phyloP scores from a whole-genome alignment of 2,113 vertebrate genomes.

The Cottus gobio region DNA sequence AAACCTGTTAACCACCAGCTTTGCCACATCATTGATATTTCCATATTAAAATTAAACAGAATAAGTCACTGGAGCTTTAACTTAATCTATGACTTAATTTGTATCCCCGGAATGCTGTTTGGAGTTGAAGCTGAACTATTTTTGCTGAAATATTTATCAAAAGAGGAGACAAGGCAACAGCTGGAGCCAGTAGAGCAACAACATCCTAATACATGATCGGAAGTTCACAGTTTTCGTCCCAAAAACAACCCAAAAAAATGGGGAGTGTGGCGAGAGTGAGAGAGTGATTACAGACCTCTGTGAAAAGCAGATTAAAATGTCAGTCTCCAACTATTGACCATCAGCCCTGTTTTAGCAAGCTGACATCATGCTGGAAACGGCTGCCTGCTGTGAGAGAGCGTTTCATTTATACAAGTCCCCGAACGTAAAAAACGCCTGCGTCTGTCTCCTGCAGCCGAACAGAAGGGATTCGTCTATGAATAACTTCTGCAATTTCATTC shows the following conservation, averaged over 20 bases:
- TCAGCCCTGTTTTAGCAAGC: slow-evolving; percentile 36
- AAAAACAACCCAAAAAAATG: neutral
- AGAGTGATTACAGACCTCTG: slow-evolving; percentile 46
- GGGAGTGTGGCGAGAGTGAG: slow-evolving; percentile 11
- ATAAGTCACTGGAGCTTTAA: neutral
- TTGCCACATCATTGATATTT: slow-evolving; percentile 10
- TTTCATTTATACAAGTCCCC: slow-evolving; percentile 51
- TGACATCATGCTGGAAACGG: slow-evolving; percentile 60
- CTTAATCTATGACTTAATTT: slow-evolving; percentile 7
- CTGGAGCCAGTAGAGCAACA: slow-evolving; percentile 21
- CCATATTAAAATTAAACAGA: neutral
- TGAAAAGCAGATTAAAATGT: slow-evolving; percentile 62
- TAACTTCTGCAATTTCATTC: slow-evolving; percentile 2
- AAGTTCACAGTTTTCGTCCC: slow-evolving; percentile 41
- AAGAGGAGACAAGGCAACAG: slow-evolving; percentile 10
- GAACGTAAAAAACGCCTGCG: slow-evolving; percentile 20
- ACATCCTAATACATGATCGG: slow-evolving; percentile 17
- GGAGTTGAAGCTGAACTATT: neutral
- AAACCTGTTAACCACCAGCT: slow-evolving; percentile 4
- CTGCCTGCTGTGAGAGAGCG: slow-evolving; percentile 42
- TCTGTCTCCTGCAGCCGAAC: slow-evolving; percentile 27
- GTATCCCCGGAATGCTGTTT: neutral
- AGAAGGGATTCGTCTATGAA: neutral
- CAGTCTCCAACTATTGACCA: slow-evolving; percentile 46
- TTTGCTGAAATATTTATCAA: slow-evolving; percentile 21